These are phyloP conservation scores for Conopomorpha cramerella DNA, from an alignment of 1,140 invertebrate genomes.

Conservation along the genomic window DNA sequence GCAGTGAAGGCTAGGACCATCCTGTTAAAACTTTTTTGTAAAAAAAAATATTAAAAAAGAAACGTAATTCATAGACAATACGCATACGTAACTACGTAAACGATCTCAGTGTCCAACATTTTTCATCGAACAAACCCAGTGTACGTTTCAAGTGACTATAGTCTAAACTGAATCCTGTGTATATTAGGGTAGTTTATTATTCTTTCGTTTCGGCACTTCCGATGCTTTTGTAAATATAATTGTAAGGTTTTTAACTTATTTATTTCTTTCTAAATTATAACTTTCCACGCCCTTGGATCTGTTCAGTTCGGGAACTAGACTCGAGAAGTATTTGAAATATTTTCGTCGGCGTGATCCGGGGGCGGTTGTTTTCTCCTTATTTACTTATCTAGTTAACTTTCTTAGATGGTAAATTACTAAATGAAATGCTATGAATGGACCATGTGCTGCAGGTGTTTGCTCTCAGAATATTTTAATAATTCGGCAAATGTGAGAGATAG, in stretches of 20 bases:
- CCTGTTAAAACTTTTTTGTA: too few relatives aligned
- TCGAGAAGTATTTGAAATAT: too few relatives aligned
- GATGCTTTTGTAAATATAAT: conserved; percentile 56
- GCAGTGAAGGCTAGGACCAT: too few relatives aligned
- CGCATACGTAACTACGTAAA: too few relatives aligned
- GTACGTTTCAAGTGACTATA: conserved; percentile 50
- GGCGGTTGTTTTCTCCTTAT: too few relatives aligned
- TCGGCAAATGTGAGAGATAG: conserved; percentile 35
- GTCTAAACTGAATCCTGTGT: conserved; percentile 35
- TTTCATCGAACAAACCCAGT: conserved; percentile 42
- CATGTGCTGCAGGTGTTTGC: conserved; percentile 43
- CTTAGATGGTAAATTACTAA: conserved; percentile 57
- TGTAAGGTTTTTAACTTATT: conserved; percentile 54
- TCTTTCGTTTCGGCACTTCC: conserved; percentile 37
- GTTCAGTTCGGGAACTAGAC: too few relatives aligned
- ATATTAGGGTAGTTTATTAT: conserved; percentile 49
- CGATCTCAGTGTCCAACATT: conserved; percentile 54
- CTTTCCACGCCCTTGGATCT: not conserved
- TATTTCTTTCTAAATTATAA: conserved; percentile 22
- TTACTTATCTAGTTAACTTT: conserved; percentile 56
- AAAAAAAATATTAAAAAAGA: too few relatives aligned
- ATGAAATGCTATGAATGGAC: conserved; percentile 50
- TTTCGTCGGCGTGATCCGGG: too few relatives aligned
- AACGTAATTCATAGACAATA: too few relatives aligned
- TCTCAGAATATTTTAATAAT: conserved; percentile 53